Evolutionary conservation across 2,113 vertebrate species (phyloP), one percentile per base, ranked within the genome.

Genomic region (Tichodroma muraria): DNA sequence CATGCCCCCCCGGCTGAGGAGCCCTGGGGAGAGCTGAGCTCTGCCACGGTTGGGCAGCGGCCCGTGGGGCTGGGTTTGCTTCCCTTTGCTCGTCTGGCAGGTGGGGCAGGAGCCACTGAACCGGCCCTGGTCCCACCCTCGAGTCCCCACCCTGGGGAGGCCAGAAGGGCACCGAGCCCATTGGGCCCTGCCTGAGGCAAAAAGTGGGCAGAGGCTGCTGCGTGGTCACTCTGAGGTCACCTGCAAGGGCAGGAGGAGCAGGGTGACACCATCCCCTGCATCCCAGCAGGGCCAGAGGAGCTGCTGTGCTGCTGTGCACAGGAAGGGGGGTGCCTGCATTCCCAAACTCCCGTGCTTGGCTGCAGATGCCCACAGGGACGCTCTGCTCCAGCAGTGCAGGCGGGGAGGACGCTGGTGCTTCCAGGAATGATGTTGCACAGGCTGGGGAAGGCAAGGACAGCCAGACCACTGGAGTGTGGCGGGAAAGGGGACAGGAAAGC

Each of bases 11-110:
- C 1, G 78, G 85, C 86, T 80, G 90, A 92, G 94, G 28, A 72
- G 95, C 88, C 93, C 94, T 6, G 85, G 91, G 90, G 93, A 88
- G 49, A 90, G 80, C 92, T 84, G 95, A 97, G 96, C 96, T 82
- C 91, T 13, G 87, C 92, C 97, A 97, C 38, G 92, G 22, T 97
- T 95, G 97, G 95, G 91, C 97, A 96, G 96, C 9, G 11, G 88
- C 16, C 90, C 57, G 3, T 85, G 50, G 80, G 81, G 89, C 71
- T 76, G 78, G 61, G 78, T 90, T 79, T 92, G 84, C 89, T 90
- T 88, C 63, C 18, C 38, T 56, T 59, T 93, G 94, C 94, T 96
- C 93, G 96, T 95, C 97, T 97, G 91, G 91, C 98, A 98, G 97
- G 77, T 98, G 98, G 97, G 84, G 81, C 80, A 52, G 73, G 24